Evolutionary conservation across 2,113 vertebrate genomes (phyloP), one percentile per base, ranked within the genome.

Genomic region (Notothenia rossii): DNA sequence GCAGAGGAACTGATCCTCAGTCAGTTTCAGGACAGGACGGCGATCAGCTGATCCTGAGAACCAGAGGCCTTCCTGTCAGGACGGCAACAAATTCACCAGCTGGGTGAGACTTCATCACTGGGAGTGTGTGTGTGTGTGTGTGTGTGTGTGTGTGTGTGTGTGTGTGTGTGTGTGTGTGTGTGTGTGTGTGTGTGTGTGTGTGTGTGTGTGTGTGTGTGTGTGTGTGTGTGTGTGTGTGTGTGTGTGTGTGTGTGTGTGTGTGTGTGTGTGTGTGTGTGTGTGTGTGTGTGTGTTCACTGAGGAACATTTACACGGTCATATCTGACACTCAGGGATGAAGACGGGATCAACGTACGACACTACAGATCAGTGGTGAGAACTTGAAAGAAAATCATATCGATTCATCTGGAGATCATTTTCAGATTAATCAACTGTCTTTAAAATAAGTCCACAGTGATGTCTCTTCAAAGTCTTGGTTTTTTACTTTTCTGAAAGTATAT

Each of bases 1-100:
- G 18, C 11, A 14, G 51, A 49, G 25, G 2, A 72, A 45, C 77
- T 71, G 85, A 73, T 61, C 82, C 50, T 8, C 1, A 7, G 79
- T 83, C 92, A 72, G 61, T 73, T 7, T 12, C n/a, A 59, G 20
- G 18, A 10, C 25, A 60, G 53, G 33, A 45, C 20, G 48, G 25
- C 0, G 17, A 70, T 86, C 89, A 88, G 86, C 79, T 78, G 84
- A 70, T 78, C 80, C 75, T 80, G 73, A 69, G 74, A 89, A 82
- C 67, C 66, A 45, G 62, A 58, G 58, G 75, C 86, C 79, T 87
- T 94, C 93, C 88, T 94, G 77, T 89, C 94, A 92, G 73, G 82
- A 72, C 64, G 11, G 76, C 88, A 89, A 49, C 79, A 95, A 91
- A 96, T 96, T 95, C 92, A 93, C 60, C 94, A 93, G 77, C 56